phyloP scores from a whole-genome alignment of 2,888 invertebrate genomes.

The Agonopterix heracliana region DNA sequence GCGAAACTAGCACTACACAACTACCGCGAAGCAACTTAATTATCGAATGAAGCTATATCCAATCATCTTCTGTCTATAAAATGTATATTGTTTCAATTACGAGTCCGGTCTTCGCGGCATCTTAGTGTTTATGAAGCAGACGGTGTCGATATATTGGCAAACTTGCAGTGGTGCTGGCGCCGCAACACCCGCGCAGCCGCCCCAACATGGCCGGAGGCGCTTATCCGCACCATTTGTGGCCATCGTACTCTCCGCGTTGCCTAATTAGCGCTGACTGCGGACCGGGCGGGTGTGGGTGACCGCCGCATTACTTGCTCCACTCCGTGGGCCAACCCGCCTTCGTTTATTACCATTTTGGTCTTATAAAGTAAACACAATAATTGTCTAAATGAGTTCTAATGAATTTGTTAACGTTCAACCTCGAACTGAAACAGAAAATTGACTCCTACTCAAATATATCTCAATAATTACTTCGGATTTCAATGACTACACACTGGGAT shows the following conservation, averaged over 20 bases:
- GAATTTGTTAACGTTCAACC: slow-evolving; percentile 27
- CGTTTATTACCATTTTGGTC: slow-evolving; percentile 48
- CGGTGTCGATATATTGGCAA: too few relatives aligned
- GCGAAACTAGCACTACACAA: background rate
- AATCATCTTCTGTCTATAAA: too few relatives aligned
- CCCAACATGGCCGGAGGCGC: slow-evolving; percentile 56
- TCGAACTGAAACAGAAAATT: slow-evolving; percentile 16
- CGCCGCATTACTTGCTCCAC: slow-evolving; percentile 47
- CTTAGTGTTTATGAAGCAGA: too few relatives aligned
- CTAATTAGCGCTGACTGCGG: slow-evolving; percentile 50
- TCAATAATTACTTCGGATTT: background rate
- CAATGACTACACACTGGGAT: too few relatives aligned
- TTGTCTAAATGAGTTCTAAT: slow-evolving; percentile 31
- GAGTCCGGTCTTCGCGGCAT: too few relatives aligned
- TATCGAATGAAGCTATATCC: too few relatives aligned
- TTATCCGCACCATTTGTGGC: slow-evolving; percentile 61
- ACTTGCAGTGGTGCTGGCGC: slow-evolving; percentile 15
- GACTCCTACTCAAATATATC: slow-evolving; percentile 17
- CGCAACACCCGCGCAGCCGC: slow-evolving; percentile 56
- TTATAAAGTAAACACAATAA: slow-evolving; percentile 28
- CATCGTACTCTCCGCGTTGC: slow-evolving; percentile 52
- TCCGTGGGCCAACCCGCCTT: slow-evolving; percentile 46
- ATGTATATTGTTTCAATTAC: too few relatives aligned
- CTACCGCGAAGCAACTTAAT: background rate
- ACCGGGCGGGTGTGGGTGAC: slow-evolving; percentile 54